phyloP scores from a whole-genome alignment of 2,113 vertebrate species.

The Cygnus buccinator region DNA sequence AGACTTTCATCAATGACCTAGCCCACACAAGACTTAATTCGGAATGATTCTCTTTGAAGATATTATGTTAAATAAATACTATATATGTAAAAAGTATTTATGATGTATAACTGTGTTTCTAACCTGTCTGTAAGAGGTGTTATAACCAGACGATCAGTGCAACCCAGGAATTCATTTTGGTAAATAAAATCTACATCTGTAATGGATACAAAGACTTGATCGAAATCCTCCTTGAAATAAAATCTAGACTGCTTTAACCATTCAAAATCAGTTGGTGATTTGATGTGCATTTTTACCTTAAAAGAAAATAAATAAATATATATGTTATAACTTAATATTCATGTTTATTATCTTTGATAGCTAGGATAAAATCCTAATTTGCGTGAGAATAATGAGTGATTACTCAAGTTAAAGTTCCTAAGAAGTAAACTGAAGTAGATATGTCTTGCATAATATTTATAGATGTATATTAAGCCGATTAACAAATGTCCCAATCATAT shows the following conservation, averaged over 20 bases:
- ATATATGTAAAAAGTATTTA: not conserved
- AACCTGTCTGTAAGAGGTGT: conserved; percentile 92
- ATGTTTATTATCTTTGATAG: not conserved
- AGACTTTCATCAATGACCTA: not conserved
- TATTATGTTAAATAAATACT: not conserved
- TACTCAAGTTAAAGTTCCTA: not conserved
- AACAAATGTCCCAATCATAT: fast-evolving
- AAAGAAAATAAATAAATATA: not conserved
- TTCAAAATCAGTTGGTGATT: conserved; percentile 85
- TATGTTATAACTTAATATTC: not conserved
- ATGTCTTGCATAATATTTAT: not conserved
- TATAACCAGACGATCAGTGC: conserved; percentile 92
- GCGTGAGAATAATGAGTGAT: not conserved
- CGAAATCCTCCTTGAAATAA: conserved; percentile 87
- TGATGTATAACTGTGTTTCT: not conserved
- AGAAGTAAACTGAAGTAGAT: not conserved
- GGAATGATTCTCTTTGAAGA: not conserved
- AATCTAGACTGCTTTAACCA: conserved; percentile 93
- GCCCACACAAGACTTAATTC: not conserved
- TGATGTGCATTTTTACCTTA: conserved; percentile 88
- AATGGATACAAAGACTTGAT: conserved; percentile 85
- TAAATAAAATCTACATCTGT: conserved; percentile 92
- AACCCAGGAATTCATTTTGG: conserved; percentile 93
- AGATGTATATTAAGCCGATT: not conserved
- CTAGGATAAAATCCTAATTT: not conserved